A percentile compares a stretch with the other conserved stretches of the same genome.
Conservation (phyloP, 2,113 vertebrate genomes). For the Eleginops maclovinus region DNA sequence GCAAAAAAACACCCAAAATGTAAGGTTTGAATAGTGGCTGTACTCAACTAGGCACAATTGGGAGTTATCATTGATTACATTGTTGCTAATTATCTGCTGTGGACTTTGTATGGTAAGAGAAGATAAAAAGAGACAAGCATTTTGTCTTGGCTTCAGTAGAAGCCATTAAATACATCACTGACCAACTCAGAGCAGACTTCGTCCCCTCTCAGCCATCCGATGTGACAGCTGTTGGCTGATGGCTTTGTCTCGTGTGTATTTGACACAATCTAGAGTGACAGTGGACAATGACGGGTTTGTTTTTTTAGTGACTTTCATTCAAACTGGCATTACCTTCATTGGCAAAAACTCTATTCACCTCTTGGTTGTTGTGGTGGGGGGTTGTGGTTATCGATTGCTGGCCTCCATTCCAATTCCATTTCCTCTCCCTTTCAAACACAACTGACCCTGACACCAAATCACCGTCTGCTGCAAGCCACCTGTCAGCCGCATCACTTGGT, state of each 20-base stretch:
- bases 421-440: slow-evolving; percentile 26
- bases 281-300: slow-evolving; percentile 29
- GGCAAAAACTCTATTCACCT: slow-evolving; percentile 40
- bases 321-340: slow-evolving; percentile 25
- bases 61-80: no score
- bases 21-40: no score
- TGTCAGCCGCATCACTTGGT: slow-evolving; percentile 35
- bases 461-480: slow-evolving; percentile 28
- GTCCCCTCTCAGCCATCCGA: background rate
- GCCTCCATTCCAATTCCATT: slow-evolving; percentile 41
- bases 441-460: slow-evolving; percentile 56
- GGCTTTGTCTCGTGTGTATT: slow-evolving; percentile 36
- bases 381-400: slow-evolving; percentile 48
- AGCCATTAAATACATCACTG: slow-evolving; percentile 6
- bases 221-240: slow-evolving; percentile 48
- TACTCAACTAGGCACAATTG: no score
- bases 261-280: slow-evolving; percentile 61
- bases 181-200: slow-evolving; percentile 21
- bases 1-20: no score
- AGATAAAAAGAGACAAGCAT: background rate
- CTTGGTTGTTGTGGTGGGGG: background rate
- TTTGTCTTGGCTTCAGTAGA: background rate
- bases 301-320: slow-evolving; percentile 33
- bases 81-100: background rate
- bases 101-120: background rate